Evolutionary conservation across 2,113 vertebrate species (phyloP), one percentile per base, ranked within the genome.

Genomic region (Myiagra hebetior): DNA sequence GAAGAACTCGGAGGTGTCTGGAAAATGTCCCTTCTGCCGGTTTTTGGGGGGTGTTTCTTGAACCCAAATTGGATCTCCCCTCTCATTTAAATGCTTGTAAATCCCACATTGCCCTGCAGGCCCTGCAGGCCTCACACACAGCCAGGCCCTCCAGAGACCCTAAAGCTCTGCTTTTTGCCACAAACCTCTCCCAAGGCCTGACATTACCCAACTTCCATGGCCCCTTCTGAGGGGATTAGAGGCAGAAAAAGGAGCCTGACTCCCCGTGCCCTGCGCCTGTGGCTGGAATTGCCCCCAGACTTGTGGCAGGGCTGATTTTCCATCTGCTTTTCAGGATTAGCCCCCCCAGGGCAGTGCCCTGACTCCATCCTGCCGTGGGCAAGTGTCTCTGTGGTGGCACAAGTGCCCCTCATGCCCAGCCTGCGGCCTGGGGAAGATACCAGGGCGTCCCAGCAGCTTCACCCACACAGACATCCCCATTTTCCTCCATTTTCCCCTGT

Each of bases 221-320:
- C 62, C 31, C 63, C 81, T 83, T 77, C 67, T 69, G 3, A 1
- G 55, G 50, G 42, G 68, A 67, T 89, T 30, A 21, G 59, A 63
- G 73, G 73, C 24, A 88, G 64, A 86, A 72, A 91, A 89, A 64
- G 6, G 73, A 93, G 44, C 52, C 89, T 89, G 95, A 55, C 68
- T 95, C 94, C 63, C 31, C 0, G 0, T 35, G 57, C 42, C n/a
- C 85, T 88, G 87, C 69, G 44, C 57, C 72, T 19, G 60, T 0
- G 1, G 50, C 87, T 69, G 67, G 39, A 27, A 64, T 81, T 63
- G 52, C 50, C 70, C 80, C 55, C 65, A 11, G 31, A 5, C 28
- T 78, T 2, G 0, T 5, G 50, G 28, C 68, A 69, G 81, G 65
- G 85, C 59, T 82, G 37, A 31, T 92, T 95, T 95, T 87, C 86